These are phyloP conservation scores for Thera obeliscata DNA, from an alignment of 2,888 invertebrate species.

Conservation along the genomic window DNA sequence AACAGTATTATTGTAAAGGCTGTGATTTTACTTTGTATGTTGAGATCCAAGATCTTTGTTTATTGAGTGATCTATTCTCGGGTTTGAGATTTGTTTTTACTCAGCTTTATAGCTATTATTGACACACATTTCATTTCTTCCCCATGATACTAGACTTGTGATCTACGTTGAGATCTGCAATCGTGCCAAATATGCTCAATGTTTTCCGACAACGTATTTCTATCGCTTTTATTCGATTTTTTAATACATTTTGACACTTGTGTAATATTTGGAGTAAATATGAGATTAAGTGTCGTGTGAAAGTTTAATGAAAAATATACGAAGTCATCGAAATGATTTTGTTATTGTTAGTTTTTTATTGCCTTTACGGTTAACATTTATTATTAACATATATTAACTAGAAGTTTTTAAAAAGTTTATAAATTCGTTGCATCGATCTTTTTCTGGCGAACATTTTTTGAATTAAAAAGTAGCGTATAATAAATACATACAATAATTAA, in stretches of 20 bases:
- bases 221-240: conserved; percentile 52
- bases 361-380: conserved; percentile 24
- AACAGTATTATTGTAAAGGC: conserved; percentile 72
- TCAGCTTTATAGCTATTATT: conserved; percentile 26
- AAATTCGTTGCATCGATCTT: conserved; percentile 28
- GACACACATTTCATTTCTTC: conserved; percentile 41
- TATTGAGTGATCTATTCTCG: conserved; percentile 51
- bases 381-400: conserved; percentile 9
- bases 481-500: conserved; percentile 3
- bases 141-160: conserved; percentile 44
- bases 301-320: conserved; percentile 38
- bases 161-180: conserved; percentile 51
- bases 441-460: conserved; percentile 15
- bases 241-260: conserved; percentile 51
- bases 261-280: conserved; percentile 49
- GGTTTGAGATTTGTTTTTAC: conserved; percentile 37
- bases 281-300: conserved; percentile 48
- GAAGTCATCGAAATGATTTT: conserved; percentile 41
- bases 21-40: conserved; percentile 77
- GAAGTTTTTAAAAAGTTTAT: conserved; percentile 7
- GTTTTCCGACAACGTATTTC: conserved; percentile 58
- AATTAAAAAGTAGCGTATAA: conserved; percentile 6
- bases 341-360: conserved; percentile 30
- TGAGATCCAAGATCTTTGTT: conserved; percentile 68
- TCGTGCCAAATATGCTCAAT: conserved; percentile 79